These are phyloP conservation scores for Tricholaema leucomelas DNA, from an alignment of 2,113 vertebrate species.

Conservation along the genomic window DNA sequence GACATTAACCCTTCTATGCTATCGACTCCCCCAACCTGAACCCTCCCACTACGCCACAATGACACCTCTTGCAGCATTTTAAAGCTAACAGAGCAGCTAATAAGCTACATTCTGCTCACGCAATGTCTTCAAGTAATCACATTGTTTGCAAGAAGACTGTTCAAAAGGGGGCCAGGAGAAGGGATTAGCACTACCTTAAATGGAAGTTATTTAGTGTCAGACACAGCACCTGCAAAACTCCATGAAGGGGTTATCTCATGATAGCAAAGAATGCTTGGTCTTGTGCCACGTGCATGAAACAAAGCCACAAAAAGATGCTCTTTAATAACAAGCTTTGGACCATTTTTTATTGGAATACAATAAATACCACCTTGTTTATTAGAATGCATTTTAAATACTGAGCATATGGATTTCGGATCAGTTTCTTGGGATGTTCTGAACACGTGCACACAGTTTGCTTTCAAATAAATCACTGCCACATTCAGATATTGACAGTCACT, in stretches of 20 bases:
- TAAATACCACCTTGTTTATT: not conserved
- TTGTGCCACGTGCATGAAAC: rapidly evolving
- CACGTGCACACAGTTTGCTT: not conserved
- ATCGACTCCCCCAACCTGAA: not conserved
- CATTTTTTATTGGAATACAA: not conserved
- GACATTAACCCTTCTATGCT: not conserved
- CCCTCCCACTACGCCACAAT: not conserved
- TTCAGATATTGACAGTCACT: not conserved
- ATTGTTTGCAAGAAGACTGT: not conserved
- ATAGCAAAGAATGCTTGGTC: not conserved
- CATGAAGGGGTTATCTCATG: not conserved
- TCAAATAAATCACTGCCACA: not conserved
- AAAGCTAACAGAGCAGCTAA: not conserved
- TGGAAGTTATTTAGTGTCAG: not conserved
- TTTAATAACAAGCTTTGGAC: not conserved
- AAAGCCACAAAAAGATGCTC: not conserved
- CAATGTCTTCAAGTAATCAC: not conserved
- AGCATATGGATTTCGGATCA: not conserved
- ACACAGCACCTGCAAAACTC: not conserved
- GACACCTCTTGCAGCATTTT: not conserved
- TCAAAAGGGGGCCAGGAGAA: not conserved
- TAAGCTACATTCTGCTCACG: rapidly evolving
- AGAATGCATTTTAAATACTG: not conserved
- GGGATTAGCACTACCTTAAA: not conserved
- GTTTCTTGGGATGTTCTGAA: not conserved